Conservation (phyloP, 2,888 invertebrate species). For the Agonopterix arenella region DNA sequence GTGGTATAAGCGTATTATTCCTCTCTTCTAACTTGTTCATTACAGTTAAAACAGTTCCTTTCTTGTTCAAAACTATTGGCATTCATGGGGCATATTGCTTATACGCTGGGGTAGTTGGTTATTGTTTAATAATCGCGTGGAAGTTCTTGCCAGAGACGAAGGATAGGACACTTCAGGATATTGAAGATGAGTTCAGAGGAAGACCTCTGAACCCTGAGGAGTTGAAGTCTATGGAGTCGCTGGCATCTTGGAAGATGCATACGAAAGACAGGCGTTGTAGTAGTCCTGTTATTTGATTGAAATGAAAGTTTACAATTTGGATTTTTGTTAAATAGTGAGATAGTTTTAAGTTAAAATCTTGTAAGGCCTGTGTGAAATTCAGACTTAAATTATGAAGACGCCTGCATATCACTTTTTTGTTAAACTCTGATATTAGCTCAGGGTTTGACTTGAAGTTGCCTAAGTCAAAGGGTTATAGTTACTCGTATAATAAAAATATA, state of each 20-base stretch:
- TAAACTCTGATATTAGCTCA: no score
- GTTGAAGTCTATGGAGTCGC: conserved; percentile 30
- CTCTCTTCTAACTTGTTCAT: conserved; percentile 46
- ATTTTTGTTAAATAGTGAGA: no score
- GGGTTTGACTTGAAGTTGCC: no score
- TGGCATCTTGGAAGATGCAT: conserved; percentile 26
- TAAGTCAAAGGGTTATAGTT: no score
- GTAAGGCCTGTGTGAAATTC: no score
- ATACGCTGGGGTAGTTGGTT: conserved; percentile 36
- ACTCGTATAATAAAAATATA: no score
- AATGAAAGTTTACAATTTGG: no score
- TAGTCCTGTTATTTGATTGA: conserved; percentile 24
- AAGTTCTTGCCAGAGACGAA: conserved; percentile 53
- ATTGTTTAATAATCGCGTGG: conserved; percentile 40
- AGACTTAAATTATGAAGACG: no score
- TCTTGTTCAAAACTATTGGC: conserved; percentile 33
- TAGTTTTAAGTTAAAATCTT: no score
- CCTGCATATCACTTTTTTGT: no score
- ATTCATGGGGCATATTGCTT: conserved; percentile 44
- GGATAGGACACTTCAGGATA: conserved; percentile 55
- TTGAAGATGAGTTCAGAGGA: conserved; percentile 58
- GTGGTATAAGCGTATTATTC: conserved; percentile 49
- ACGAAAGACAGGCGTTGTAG: conserved; percentile 32
- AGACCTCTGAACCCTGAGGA: conserved; percentile 31
- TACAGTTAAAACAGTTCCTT: conserved; percentile 46